Base-by-base conservation (phyloP, 2,888 invertebrate species). In the Orthonevra nobilis region DNA sequence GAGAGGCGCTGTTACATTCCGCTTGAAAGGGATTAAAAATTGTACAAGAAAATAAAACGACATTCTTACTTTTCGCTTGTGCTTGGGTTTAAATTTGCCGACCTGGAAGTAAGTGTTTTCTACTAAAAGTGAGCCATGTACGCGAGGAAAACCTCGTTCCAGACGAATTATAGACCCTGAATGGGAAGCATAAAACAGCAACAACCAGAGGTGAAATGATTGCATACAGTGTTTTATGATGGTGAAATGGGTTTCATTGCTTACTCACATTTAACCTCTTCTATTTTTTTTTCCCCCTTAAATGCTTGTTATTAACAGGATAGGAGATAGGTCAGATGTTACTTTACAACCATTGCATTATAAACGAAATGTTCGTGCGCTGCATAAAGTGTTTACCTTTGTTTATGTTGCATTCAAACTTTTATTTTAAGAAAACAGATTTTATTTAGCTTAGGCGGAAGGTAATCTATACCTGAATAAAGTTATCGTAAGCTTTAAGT, bases 191-290 rank as follows among this genome's bases (percentile, higher is more conserved):
- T 60, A 60, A 66, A 68, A 68, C 73, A 60, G 52, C 46, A 68
- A 60, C 68, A 68, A 50, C 52, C 68, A 68, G 50, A 60, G 73
- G 68, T 74, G 60, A 58, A 68, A 68, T 68, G 68, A 74, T 74
- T 68, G 60, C 58, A 68, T 46, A 46, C 68, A 60, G 20, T 60
- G 68, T 52, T 68, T 60, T 74, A 74, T 68, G 60, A 60, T 44
- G 38, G 50, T 44, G 34, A 74, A 52, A 60, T 54, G 54, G 52
- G 61, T 70, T 20, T 54, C 54, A 46, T 68, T 50, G 68, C 30
- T 68, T 44, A 60, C 68, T 66, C 44, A 26, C 52, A 30, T 54
- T 66, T 44, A 68, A 44, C 36, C 52, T 52, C n/a, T n/a, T n/a
- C n/a, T n/a, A n/a, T n/a, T n/a, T n/a, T 44, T 34, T 74, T 66